Base-by-base conservation (phyloP, 37 sponge, comb jelly and placozoan genomes). In the Axinella damicornis region DNA sequence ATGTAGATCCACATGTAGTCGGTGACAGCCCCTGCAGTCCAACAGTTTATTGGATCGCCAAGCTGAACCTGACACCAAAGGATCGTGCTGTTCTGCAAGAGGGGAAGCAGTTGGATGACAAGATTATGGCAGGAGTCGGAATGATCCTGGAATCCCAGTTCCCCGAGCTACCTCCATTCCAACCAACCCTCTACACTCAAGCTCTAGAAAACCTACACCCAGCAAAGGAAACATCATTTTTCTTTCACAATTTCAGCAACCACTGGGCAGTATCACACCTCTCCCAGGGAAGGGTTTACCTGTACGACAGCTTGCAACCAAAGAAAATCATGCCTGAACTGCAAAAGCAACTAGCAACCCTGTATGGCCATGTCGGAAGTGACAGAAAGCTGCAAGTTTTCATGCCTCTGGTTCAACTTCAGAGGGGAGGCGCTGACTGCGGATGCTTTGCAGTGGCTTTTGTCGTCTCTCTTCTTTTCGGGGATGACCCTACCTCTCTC, bases 211-310 rank as follows among this genome's bases (percentile, higher is more conserved):
- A 18, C 6, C 13, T 68, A 5, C 31, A 71, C 2, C 64, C 78
- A 13, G 41, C 36, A 24, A 5, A 77, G 37, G 64, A 61, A 35
- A n/a, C 46, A 38, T 37, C 63, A 11, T 2, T 61, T 21, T 77
- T 77, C 27, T 33, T 36, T 27, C 38, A 63, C 37, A 33, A 77
- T 46, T 37, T 61, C 61, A 2, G 2, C 14, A 35, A 39, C 21
- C 78, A 77, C 25, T 77, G 78, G 78, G 46, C 40, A 4, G n/a
- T 63, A 24, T 63, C 62, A 24, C 20, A 20, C 19, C 65, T 77
- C 35, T 1, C 12, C 39, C 25, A 38, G 18, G 78, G 65, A 2
- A 77, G 11, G 30, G 65, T 77, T 18, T n/a, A 39, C 39, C 46
- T 68, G 12, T 80, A 54, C 34, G 81, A 80, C 22, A 35, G 36